Conservation (phyloP, 2,888 invertebrate species). For the Colostygia pectinataria region DNA sequence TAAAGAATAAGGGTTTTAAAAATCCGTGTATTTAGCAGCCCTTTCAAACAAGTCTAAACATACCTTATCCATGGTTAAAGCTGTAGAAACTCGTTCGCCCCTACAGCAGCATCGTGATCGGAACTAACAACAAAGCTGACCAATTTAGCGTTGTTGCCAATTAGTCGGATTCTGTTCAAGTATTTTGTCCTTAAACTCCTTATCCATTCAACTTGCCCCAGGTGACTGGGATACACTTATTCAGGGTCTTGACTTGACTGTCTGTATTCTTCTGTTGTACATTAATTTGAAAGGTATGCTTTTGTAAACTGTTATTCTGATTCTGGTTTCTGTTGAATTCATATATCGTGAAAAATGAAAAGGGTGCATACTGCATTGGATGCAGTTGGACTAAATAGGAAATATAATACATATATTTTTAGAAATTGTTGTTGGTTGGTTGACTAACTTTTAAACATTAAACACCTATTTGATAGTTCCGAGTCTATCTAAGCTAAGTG, state of each 20-base stretch:
- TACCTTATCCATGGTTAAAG: neutral
- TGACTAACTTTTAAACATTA: neutral
- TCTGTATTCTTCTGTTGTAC: too few relatives aligned
- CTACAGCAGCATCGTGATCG: constrained; percentile 23
- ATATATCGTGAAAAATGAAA: too few relatives aligned
- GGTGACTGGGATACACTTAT: constrained; percentile 17
- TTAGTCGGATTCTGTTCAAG: constrained; percentile 44
- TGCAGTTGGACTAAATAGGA: too few relatives aligned
- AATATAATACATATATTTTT: too few relatives aligned
- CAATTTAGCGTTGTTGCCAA: constrained; percentile 48
- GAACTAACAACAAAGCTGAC: constrained; percentile 36
- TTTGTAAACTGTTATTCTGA: too few relatives aligned
- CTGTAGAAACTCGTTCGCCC: constrained; percentile 14
- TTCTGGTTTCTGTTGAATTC: too few relatives aligned
- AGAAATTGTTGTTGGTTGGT: neutral
- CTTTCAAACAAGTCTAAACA: constrained; percentile 10
- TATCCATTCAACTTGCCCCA: constrained; percentile 18
- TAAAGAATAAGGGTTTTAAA: too few relatives aligned
- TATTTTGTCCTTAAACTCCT: constrained; percentile 47
- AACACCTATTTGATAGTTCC: neutral
- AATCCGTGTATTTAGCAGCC: too few relatives aligned
- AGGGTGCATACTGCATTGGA: too few relatives aligned
- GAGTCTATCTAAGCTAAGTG: too few relatives aligned
- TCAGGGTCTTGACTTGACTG: constrained; percentile 23
- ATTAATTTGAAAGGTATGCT: too few relatives aligned